phyloP scores from a whole-genome alignment of 1,140 invertebrate genomes.

The Leptopilina boulardi region DNA sequence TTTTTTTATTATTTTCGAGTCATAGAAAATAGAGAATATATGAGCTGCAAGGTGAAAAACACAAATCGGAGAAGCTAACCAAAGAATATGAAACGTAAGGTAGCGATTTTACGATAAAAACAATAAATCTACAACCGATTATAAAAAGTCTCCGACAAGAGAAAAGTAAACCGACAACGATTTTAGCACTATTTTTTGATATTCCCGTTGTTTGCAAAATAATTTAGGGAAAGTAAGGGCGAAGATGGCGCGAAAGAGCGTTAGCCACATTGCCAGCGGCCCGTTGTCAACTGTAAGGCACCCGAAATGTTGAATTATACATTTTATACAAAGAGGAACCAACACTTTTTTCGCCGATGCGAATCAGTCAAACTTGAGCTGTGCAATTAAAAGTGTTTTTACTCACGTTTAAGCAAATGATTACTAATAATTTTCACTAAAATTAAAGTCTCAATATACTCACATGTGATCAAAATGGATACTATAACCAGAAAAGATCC shows the following conservation, averaged over 20 bases:
- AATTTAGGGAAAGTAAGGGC: constrained; percentile 49
- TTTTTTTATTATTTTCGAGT: background rate
- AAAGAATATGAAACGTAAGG: constrained; percentile 49
- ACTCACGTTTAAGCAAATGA: constrained; percentile 58
- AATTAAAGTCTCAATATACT: constrained; percentile 75
- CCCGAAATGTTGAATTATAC: background rate
- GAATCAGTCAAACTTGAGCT: constrained; percentile 55
- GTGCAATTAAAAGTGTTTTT: constrained; percentile 53
- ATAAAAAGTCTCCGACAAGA: background rate
- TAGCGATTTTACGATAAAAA: background rate
- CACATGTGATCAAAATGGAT: constrained; percentile 81
- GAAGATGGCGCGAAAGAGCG: constrained; percentile 66
- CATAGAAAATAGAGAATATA: background rate
- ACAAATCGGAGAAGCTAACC: constrained; percentile 52
- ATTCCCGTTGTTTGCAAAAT: constrained; percentile 1
- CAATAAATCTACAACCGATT: background rate
- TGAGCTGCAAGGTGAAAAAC: constrained; percentile 30
- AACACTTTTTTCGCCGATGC: constrained; percentile 50
- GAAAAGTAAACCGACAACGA: constrained; percentile 3
- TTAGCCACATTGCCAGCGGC: constrained; percentile 64
- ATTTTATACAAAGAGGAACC: constrained; percentile 30
- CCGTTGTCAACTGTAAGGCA: constrained; percentile 59
- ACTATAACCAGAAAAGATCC: constrained; percentile 78
- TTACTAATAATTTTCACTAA: constrained; percentile 67
- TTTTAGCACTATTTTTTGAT: background rate